Conservation (phyloP, 2,888 invertebrate species). For the Calephelis perditalis region DNA sequence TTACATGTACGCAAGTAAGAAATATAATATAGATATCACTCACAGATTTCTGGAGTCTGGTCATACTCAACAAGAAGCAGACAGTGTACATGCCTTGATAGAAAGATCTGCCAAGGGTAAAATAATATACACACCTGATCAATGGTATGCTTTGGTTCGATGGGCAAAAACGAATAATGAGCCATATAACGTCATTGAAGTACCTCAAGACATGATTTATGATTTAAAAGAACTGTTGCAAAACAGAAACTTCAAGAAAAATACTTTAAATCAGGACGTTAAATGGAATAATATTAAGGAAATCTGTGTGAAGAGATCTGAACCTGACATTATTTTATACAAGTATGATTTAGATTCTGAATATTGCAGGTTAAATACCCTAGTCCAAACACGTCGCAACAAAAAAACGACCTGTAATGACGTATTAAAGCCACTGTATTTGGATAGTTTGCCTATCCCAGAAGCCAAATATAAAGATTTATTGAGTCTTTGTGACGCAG, state of each 20-base stretch:
- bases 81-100: neutral
- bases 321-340: constrained; percentile 1
- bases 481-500: neutral
- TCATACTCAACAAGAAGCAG: constrained; percentile 1
- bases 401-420: too few relatives aligned
- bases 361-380: neutral
- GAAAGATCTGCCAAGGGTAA: neutral
- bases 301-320: constrained; percentile 2
- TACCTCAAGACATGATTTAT: neutral
- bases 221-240: neutral
- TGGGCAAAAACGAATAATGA: neutral
- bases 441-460: neutral
- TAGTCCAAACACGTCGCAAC: constrained; percentile 3
- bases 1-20: neutral
- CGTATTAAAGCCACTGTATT: neutral
- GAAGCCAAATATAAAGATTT: constrained; percentile 9
- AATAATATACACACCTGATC: constrained; percentile 1
- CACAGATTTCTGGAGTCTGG: neutral
- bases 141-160: neutral
- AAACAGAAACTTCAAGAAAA: constrained; percentile 8
- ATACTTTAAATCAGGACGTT: constrained; percentile 1
- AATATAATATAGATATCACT: neutral
- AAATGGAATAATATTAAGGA: constrained; percentile 9
- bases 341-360: constrained; percentile 7
- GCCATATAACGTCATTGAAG: constrained; percentile 8